These are phyloP conservation scores for Dryobates pubescens DNA, from an alignment of 2,797 vertebrate genomes.

Conservation along the genomic window DNA sequence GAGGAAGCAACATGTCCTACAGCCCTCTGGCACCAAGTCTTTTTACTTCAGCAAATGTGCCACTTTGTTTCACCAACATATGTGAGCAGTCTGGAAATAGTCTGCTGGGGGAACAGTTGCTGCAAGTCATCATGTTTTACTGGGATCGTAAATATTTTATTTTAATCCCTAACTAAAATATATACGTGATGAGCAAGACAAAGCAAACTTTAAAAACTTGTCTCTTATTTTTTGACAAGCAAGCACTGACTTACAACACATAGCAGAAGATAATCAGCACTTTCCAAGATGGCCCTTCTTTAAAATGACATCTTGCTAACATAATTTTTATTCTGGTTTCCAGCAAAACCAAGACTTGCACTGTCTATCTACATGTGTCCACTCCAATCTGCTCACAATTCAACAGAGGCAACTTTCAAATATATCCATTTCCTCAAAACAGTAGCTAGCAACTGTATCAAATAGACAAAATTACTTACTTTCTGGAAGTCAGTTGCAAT, in stretches of 20 bases:
- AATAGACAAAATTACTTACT: not conserved
- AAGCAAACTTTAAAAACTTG: not conserved
- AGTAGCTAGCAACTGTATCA: not conserved
- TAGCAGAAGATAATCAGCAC: not conserved
- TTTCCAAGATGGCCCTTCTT: not conserved
- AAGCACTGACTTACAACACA: not conserved
- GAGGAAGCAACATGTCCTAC: not conserved
- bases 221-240: not conserved
- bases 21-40: not conserved
- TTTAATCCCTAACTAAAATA: not conserved
- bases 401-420: not conserved
- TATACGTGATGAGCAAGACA: not conserved
- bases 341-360: not conserved
- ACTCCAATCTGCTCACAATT: not conserved
- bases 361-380: rapidly evolving
- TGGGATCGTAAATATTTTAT: slow-evolving; percentile 41
- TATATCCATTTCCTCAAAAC: not conserved
- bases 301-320: not conserved
- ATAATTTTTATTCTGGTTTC: not conserved
- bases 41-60: not conserved
- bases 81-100: not conserved
- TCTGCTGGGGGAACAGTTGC: not conserved
- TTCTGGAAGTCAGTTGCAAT: not conserved
- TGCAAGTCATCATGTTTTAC: not conserved
- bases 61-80: not conserved